A percentile compares a stretch with the other conserved stretches of the same genome.
Conservation (phyloP, 2,113 vertebrate species). For the Corythornis madagascariensis region DNA sequence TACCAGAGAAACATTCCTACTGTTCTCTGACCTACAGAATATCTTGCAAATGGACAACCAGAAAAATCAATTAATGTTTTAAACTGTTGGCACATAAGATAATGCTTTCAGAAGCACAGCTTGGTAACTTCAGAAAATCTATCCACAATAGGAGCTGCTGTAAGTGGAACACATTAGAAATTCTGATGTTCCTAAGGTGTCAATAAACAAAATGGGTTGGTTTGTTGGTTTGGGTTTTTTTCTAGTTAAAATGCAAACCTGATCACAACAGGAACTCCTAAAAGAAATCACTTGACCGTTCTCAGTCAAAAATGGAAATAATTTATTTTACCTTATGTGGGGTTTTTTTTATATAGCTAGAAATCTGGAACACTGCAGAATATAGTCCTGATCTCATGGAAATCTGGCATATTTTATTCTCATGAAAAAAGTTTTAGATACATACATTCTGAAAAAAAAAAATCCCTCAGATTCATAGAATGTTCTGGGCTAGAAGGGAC, state of each 20-base stretch:
- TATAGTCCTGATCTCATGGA: background rate
- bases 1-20: background rate
- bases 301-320: background rate
- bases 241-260: background rate
- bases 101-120: conserved; percentile 56
- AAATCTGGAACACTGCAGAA: background rate
- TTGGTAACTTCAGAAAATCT: conserved; percentile 43
- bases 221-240: background rate
- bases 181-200: background rate
- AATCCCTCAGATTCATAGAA: background rate
- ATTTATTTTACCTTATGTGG: background rate
- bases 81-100: conserved; percentile 52
- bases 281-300: background rate
- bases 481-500: background rate
- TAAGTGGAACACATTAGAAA: background rate
- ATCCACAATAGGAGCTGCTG: background rate
- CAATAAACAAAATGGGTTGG: background rate
- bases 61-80: conserved; percentile 63
- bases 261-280: background rate
- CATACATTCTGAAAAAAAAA: background rate
- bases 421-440: background rate
- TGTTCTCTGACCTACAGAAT: conserved; percentile 51
- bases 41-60: conserved; percentile 37
- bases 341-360: background rate
- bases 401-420: background rate